Evolutionary conservation across 2,113 vertebrate species (phyloP).

Genomic region (Pandion haliaetus): DNA sequence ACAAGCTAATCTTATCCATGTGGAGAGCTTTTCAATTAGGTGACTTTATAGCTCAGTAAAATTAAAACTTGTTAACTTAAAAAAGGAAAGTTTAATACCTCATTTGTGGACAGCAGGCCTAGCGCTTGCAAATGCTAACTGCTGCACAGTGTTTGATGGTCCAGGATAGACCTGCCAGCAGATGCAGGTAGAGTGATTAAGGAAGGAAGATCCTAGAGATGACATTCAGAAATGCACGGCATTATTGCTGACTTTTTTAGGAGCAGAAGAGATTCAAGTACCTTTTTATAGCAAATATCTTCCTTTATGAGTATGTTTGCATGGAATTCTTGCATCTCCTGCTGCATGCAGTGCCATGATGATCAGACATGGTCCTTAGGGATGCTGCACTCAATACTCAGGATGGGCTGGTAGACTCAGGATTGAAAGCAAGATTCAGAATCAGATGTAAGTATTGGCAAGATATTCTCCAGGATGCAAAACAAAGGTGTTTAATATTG

Average conservation of each 20-base stretch:
- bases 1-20: not conserved
- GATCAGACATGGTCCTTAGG: not conserved
- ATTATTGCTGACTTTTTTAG: not conserved
- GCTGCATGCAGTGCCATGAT: not conserved
- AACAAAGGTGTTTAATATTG: not conserved
- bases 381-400: not conserved
- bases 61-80: not conserved
- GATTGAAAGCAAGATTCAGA: not conserved
- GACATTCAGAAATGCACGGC: not conserved
- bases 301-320: not conserved
- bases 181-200: not conserved
- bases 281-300: not conserved
- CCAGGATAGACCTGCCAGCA: no score
- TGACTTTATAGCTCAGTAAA: not conserved
- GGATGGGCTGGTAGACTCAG: not conserved
- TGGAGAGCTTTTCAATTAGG: not conserved
- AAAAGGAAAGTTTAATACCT: not conserved
- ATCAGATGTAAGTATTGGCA: not conserved
- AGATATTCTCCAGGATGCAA: not conserved
- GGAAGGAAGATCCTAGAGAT: not conserved
- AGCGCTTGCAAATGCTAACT: not conserved
- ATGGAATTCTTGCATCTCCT: not conserved
- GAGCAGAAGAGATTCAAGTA: not conserved
- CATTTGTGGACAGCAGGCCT: not conserved
- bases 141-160: not conserved